phyloP scores from a whole-genome alignment of 2,113 vertebrate species.

The Tyrannus savana region DNA sequence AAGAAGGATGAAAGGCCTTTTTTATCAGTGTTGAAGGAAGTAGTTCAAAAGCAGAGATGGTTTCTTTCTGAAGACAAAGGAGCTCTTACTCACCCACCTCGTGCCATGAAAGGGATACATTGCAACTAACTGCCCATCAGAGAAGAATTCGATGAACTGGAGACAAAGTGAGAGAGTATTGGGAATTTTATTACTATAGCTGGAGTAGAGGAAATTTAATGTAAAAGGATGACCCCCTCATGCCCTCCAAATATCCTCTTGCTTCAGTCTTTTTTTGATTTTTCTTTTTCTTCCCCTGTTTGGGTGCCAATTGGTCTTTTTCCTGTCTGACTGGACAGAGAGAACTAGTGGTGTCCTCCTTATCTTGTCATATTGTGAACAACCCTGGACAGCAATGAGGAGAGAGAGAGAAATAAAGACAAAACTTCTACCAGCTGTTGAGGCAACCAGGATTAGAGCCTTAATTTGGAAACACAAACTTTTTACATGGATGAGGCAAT shows the following conservation, averaged over 20 bases:
- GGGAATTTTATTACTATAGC: slow-evolving; percentile 31
- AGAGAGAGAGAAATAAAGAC: neutral
- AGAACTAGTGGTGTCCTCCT: slow-evolving; percentile 13
- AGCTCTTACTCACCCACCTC: slow-evolving; percentile 19
- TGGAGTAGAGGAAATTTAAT: slow-evolving; percentile 1
- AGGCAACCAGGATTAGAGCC: neutral
- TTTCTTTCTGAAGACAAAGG: slow-evolving; percentile 70
- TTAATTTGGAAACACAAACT: neutral
- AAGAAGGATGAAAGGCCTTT: slow-evolving; percentile 59
- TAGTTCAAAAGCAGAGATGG: slow-evolving; percentile 60
- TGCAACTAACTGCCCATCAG: slow-evolving; percentile 43
- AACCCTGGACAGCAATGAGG: neutral
- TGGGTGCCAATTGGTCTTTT: slow-evolving; percentile 23
- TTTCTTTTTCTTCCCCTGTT: slow-evolving; percentile 25
- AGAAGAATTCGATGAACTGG: slow-evolving; percentile 39
- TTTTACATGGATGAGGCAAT: neutral
- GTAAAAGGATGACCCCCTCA: neutral
- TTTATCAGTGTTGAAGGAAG: slow-evolving; percentile 62
- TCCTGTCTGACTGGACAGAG: neutral
- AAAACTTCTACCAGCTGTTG: neutral
- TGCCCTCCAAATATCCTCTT: slow-evolving; percentile 10
- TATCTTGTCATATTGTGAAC: neutral
- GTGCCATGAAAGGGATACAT: slow-evolving; percentile 45
- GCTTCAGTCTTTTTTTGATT: neutral
- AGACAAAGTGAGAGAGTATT: slow-evolving; percentile 33